Evolutionary conservation across 2,113 vertebrate species (phyloP).

Genomic region (Ranitomeya imitator): DNA sequence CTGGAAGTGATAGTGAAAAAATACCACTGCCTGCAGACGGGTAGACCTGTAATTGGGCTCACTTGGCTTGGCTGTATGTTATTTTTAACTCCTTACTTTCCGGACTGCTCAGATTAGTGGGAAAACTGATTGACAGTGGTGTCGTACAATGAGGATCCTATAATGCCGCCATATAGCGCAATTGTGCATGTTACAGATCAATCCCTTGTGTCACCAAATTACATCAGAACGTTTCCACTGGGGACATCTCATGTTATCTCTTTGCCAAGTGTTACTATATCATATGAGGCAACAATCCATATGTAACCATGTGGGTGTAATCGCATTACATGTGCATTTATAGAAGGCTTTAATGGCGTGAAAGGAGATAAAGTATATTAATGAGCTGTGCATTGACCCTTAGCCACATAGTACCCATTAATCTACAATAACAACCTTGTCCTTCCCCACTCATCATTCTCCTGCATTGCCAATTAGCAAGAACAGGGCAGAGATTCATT

Average conservation of each 20-base stretch:
- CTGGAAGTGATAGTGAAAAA: too few relatives aligned
- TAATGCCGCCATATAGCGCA: background rate
- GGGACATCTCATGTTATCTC: conserved; percentile 38
- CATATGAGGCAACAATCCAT: background rate
- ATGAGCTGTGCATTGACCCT: too few relatives aligned
- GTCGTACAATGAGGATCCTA: background rate
- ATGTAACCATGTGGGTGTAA: background rate
- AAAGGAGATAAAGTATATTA: background rate
- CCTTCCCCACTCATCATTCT: too few relatives aligned
- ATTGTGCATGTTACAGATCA: conserved; percentile 20
- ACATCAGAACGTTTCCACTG: background rate
- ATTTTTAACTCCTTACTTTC: too few relatives aligned
- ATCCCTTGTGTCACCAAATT: conserved; percentile 2
- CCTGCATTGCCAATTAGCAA: too few relatives aligned
- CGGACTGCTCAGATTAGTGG: too few relatives aligned
- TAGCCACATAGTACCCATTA: too few relatives aligned
- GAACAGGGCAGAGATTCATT: too few relatives aligned
- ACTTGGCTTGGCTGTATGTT: too few relatives aligned
- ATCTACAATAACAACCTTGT: too few relatives aligned
- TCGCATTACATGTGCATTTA: background rate
- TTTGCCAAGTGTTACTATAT: background rate
- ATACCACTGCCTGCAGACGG: too few relatives aligned
- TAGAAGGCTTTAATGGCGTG: background rate
- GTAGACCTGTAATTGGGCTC: too few relatives aligned
- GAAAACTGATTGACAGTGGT: background rate